A percentile compares a stretch with the other conserved stretches of the same genome.
phyloP scores from a whole-genome alignment of 2,113 vertebrate species.

The Rhinoderma darwinii region DNA sequence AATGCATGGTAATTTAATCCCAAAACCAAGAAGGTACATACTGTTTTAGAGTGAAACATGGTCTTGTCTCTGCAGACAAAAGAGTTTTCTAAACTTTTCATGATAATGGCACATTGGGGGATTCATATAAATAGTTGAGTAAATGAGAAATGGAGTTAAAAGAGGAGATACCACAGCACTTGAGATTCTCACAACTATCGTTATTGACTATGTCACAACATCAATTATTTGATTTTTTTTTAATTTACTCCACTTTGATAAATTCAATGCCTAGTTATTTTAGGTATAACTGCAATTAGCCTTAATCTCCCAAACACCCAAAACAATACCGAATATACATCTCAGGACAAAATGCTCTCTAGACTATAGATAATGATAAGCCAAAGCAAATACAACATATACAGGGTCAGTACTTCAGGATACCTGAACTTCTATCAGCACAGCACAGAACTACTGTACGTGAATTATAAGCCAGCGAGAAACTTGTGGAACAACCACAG shows the following conservation, averaged over 20 bases:
- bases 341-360: background rate
- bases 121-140: background rate
- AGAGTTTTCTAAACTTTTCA: constrained; percentile 30
- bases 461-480: background rate
- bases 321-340: background rate
- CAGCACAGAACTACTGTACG: background rate
- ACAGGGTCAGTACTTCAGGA: background rate
- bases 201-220: background rate
- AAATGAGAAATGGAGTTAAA: constrained; percentile 2
- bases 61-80: constrained; percentile 62
- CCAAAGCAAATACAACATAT: background rate
- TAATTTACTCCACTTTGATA: background rate
- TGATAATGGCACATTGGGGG: constrained; percentile 13
- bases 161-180: background rate
- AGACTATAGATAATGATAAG: background rate
- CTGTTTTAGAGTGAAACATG: constrained; percentile 59
- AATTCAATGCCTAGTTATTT: background rate
- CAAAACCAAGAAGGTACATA: constrained; percentile 64
- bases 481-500: background rate
- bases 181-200: background rate
- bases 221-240: background rate
- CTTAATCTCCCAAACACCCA: background rate
- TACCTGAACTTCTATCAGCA: background rate
- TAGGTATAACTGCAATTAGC: background rate
- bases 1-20: constrained; percentile 75